Conservation (phyloP, 2,113 vertebrate genomes). For the Gadus macrocephalus region DNA sequence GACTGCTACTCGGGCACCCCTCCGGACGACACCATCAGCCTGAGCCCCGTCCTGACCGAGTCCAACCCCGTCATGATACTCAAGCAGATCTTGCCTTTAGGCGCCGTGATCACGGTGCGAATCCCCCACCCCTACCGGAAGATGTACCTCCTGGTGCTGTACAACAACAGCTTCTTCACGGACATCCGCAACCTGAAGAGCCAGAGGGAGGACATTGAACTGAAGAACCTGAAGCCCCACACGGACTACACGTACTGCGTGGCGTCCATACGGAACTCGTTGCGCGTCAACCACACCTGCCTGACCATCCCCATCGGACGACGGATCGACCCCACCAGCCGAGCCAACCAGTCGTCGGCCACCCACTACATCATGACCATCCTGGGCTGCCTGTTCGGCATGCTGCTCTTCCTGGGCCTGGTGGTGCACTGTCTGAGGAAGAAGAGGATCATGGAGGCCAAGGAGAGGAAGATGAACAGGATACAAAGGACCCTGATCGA, state of each 20-base stretch:
- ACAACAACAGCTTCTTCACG: constrained; percentile 88
- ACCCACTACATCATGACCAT: constrained; percentile 97
- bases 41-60: constrained; percentile 75
- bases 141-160: constrained; percentile 94
- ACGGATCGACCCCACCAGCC: constrained; percentile 54
- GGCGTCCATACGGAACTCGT: constrained; percentile 86
- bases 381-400: constrained; percentile 91
- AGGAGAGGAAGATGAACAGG: constrained; percentile 77
- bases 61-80: constrained; percentile 79
- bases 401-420: constrained; percentile 87
- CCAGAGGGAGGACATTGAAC: constrained; percentile 84
- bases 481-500: constrained; percentile 93
- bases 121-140: constrained; percentile 90
- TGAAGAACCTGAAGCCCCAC: constrained; percentile 82
- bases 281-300: constrained; percentile 94
- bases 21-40: constrained; percentile 77
- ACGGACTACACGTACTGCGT: constrained; percentile 98
- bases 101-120: constrained; percentile 83
- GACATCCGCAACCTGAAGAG: constrained; percentile 84
- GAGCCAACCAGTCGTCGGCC: constrained; percentile 80
- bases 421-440: constrained; percentile 89
- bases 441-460: constrained; percentile 81
- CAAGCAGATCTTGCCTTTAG: constrained; percentile 81
- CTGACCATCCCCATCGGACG: constrained; percentile 85
- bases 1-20: constrained; percentile 87